Evolutionary conservation across 1,140 invertebrate species (phyloP), one percentile per base, ranked within the genome.

Genomic region (Hylaeus anthracinus): DNA sequence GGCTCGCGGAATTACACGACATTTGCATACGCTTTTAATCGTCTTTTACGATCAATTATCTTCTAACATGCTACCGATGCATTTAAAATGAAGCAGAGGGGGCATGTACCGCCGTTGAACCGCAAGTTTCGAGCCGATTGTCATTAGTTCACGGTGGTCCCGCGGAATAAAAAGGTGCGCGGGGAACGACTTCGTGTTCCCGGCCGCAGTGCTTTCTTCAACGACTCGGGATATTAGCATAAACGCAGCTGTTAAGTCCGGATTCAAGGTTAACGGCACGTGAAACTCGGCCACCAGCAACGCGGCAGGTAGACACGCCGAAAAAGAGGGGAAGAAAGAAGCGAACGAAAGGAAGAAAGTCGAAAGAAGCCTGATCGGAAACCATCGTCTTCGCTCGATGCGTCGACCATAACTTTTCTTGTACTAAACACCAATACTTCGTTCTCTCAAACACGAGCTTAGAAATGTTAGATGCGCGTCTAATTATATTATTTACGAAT

Each of bases 251-350:
- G 73, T 86, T 86, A 86, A 87, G 84, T 82, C 67, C 76, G 64
- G 69, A 81, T 76, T 87, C 86, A 79, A 84, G 82, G 82, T 82
- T 87, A 84, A 87, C 75, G 82, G 71, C 82, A 86, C 82, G 67
- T 79, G 74, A 84, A 84, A 88, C 75, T 82, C 72, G 74, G 81
- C 79, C 83, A 84, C 61, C 74, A 80, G 76, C 56, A 82, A 84
- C 45, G 67, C 41, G 69, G 77, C 69, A 82, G 79, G 83, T 85
- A 73, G 26, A n/a, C 53, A 53, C 58, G 56, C 63, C 72, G 65
- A 82, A 81, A 71, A 79, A 80, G 66, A 76, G 58, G 65, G 12
- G 61, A 65, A 8, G 63, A 61, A 63, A 43, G 37, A 58, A 79
- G 3, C 26, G 55, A 39, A 70, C 37, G 76, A 70, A 48, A 26